These are phyloP conservation scores for Symphodus melops DNA, from an alignment of 2,113 vertebrate genomes.

Conservation along the genomic window DNA sequence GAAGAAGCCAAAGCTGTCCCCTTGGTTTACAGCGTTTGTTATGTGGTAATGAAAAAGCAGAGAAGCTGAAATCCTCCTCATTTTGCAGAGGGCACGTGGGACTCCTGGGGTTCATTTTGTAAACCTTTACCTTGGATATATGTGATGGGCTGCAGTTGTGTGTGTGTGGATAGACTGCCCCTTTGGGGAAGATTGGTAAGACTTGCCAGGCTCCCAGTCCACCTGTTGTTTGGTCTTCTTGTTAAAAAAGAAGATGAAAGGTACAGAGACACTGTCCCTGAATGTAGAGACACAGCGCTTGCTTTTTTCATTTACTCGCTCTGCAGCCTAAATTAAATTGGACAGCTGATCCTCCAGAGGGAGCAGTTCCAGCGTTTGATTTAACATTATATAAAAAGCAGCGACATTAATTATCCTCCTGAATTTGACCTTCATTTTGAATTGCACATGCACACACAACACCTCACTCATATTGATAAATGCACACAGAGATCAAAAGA, in stretches of 20 bases:
- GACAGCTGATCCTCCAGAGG: constrained; percentile 75
- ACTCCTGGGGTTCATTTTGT: constrained; percentile 29
- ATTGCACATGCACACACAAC: constrained; percentile 13
- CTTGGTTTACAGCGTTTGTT: constrained; percentile 38
- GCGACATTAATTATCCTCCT: constrained; percentile 80
- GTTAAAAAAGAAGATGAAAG: constrained; percentile 61
- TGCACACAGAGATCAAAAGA: background rate
- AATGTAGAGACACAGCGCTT: constrained; percentile 57
- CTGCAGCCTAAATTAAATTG: constrained; percentile 74
- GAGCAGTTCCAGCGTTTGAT: constrained; percentile 73
- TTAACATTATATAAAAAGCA: constrained; percentile 75
- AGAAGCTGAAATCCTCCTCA: constrained; percentile 26
- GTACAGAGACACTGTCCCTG: constrained; percentile 39
- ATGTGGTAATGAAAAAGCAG: constrained; percentile 40
- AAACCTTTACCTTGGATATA: constrained; percentile 48
- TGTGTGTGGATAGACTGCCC: background rate
- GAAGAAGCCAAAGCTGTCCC: constrained; percentile 20
- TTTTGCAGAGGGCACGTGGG: constrained; percentile 26
- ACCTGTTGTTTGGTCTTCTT: constrained; percentile 59
- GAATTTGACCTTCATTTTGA: constrained; percentile 78
- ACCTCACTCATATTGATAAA: constrained; percentile 19
- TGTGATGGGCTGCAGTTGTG: constrained; percentile 8
- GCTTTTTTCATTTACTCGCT: constrained; percentile 72
- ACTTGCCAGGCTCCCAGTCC: constrained; percentile 26
- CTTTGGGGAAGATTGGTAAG: constrained; percentile 28